Evolutionary conservation across 2,113 vertebrate species (phyloP).

Genomic region (Notarius lentiginosus): DNA sequence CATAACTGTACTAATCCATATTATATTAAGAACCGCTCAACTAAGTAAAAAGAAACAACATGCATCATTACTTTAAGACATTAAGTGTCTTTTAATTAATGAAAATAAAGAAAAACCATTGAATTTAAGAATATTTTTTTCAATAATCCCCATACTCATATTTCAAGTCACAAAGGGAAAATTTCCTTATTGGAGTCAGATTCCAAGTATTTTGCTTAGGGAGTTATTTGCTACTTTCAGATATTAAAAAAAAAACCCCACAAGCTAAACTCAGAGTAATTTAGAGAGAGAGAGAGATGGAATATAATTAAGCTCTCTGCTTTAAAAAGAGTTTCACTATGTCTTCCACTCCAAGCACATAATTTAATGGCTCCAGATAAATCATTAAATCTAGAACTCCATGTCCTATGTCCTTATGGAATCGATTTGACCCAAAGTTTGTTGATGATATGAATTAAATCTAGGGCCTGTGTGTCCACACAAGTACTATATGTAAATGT

Average conservation of each 20-base stretch:
- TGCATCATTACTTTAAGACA: too few species aligned
- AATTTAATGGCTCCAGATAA: not conserved
- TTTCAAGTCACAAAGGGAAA: too few species aligned
- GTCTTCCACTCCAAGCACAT: not conserved
- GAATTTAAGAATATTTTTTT: too few species aligned
- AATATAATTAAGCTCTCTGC: not conserved
- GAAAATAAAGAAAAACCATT: too few species aligned
- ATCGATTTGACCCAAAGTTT: not conserved
- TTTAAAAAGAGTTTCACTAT: not conserved
- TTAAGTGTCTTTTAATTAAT: too few species aligned
- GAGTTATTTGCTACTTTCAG: not conserved
- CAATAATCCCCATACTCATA: too few species aligned
- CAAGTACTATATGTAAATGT: not conserved
- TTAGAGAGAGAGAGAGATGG: not conserved
- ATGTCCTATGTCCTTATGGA: not conserved
- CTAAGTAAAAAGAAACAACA: too few species aligned
- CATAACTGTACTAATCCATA: too few species aligned
- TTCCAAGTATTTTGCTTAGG: too few species aligned
- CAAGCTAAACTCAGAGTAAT: not conserved
- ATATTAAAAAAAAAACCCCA: not conserved
- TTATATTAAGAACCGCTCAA: too few species aligned
- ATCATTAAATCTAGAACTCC: not conserved
- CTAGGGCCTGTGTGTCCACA: not conserved
- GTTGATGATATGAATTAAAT: not conserved
- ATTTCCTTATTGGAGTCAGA: too few species aligned